phyloP scores from a whole-genome alignment of 2,113 vertebrate species.

The Strix uralensis region DNA sequence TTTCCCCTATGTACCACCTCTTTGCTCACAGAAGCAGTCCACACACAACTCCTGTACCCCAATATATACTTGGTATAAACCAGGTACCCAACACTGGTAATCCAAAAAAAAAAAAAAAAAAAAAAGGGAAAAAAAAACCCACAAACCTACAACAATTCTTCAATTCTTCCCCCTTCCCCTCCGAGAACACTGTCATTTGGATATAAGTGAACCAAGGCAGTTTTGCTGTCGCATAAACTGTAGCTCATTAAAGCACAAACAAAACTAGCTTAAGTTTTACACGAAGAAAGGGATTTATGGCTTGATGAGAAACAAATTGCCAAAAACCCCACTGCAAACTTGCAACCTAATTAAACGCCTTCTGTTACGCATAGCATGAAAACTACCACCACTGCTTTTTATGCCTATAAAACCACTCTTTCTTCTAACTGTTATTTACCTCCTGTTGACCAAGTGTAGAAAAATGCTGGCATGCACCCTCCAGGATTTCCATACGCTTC shows the following conservation, averaged over 20 bases:
- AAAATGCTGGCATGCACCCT: not conserved
- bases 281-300: slow-evolving; percentile 40
- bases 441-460: slow-evolving; percentile 11
- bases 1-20: accelerated
- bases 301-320: slow-evolving; percentile 46
- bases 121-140: not conserved
- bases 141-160: no score
- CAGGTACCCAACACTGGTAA: not conserved
- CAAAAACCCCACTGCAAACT: slow-evolving; percentile 34
- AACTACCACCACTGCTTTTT: slow-evolving; percentile 40
- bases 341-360: slow-evolving; percentile 56
- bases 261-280: slow-evolving; percentile 14
- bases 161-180: not conserved
- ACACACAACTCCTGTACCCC: not conserved
- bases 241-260: slow-evolving; percentile 23
- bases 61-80: not conserved
- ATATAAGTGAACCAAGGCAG: not conserved
- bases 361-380: slow-evolving; percentile 46
- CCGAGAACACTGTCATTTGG: not conserved
- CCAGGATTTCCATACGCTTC: not conserved
- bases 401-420: slow-evolving; percentile 41
- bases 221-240: not conserved
- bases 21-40: not conserved
- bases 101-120: not conserved
- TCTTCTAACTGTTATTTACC: slow-evolving; percentile 50